Percentiles rank a stretch among this genome's conserved stretches.
These are phyloP conservation scores for Etheostoma perlongum DNA, from an alignment of 2,797 vertebrate species.

Conservation along the genomic window DNA sequence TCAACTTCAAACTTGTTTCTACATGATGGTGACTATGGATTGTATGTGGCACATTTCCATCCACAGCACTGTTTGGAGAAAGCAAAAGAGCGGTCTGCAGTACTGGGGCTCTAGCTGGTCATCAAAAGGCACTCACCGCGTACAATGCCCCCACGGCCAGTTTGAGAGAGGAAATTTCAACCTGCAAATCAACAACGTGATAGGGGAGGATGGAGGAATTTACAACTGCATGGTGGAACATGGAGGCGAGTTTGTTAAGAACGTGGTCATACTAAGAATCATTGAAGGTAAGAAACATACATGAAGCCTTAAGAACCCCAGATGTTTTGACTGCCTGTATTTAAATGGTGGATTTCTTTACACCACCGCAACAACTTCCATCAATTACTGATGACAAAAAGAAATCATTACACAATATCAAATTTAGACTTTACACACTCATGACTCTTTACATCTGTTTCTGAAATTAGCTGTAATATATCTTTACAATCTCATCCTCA, in stretches of 20 bases:
- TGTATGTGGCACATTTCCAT: slow-evolving; percentile 16
- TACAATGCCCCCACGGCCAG: slow-evolving; percentile 54
- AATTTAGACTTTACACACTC: not conserved
- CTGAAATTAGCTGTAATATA: not conserved
- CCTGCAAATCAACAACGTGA: slow-evolving; percentile 72
- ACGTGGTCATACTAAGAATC: slow-evolving; percentile 70
- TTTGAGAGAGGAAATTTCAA: slow-evolving; percentile 71
- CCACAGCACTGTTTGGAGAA: slow-evolving; percentile 81
- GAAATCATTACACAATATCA: not conserved
- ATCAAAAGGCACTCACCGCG: not conserved
- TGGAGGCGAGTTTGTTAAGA: rapidly evolving
- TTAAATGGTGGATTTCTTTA: not conserved
- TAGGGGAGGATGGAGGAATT: slow-evolving; percentile 70
- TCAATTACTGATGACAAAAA: not conserved
- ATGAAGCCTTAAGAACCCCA: not conserved
- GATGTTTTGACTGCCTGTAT: not conserved
- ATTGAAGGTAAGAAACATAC: slow-evolving; percentile 73
- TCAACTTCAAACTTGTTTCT: not conserved
- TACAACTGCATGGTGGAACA: slow-evolving; percentile 70
- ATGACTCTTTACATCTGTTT: not conserved
- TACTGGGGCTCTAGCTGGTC: slow-evolving; percentile 58
- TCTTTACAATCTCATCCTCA: not conserved
- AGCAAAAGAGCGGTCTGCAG: slow-evolving; percentile 77
- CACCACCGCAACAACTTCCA: not conserved
- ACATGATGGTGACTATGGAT: slow-evolving; percentile 11